phyloP scores from a whole-genome alignment of 2,113 vertebrate genomes.

The Conger conger region DNA sequence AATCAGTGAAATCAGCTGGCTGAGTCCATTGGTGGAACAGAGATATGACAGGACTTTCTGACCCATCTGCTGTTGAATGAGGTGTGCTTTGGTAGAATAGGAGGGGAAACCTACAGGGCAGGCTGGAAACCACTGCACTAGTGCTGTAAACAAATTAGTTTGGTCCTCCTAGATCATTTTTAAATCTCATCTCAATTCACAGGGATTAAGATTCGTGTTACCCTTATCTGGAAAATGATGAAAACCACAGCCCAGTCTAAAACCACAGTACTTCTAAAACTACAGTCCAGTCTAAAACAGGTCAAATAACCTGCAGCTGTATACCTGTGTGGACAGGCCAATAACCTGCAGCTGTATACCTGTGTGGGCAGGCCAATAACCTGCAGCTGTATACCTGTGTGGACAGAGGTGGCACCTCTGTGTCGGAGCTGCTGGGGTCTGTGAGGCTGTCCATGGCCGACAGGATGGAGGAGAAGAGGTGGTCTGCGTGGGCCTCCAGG shows the following conservation, averaged over 20 bases:
- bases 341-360: background rate
- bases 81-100: too few species aligned
- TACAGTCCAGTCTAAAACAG: background rate
- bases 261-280: too few species aligned
- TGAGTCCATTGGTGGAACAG: too few species aligned
- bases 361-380: background rate
- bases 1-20: too few species aligned
- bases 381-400: background rate
- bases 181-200: too few species aligned
- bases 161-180: background rate
- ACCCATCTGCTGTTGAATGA: too few species aligned
- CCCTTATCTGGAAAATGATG: too few species aligned
- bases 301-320: background rate
- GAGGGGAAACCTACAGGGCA: too few species aligned
- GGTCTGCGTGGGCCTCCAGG: constrained; percentile 73
- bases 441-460: constrained; percentile 67
- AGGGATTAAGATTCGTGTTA: too few species aligned
- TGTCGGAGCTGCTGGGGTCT: constrained; percentile 33
- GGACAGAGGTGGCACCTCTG: background rate
- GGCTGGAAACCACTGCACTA: too few species aligned
- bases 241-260: too few species aligned
- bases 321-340: background rate
- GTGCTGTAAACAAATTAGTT: background rate
- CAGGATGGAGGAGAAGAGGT: constrained; percentile 74
- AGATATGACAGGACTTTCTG: too few species aligned